Evolutionary conservation across 2,888 invertebrate genomes (phyloP), one percentile per base, ranked within the genome.

Genomic region (Chymomyza amoena): DNA sequence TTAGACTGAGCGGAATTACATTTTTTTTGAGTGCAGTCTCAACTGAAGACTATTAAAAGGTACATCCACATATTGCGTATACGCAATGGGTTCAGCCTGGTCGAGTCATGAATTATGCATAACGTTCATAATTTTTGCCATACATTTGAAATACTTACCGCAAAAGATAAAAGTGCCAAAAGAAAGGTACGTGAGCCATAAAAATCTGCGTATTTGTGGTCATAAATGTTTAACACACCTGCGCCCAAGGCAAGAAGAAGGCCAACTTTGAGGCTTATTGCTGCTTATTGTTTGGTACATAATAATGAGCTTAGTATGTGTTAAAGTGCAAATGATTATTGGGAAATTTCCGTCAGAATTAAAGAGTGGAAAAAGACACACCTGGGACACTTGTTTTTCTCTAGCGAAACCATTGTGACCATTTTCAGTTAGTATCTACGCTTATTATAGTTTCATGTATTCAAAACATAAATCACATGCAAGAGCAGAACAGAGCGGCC

Each of bases 151-250:
- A 64, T 64, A 64, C 54, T 39, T 13, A 65, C 69, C 66, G 68
- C 68, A 73, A 75, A 78, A 76, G 71, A n/a, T n/a, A 73, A 74
- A 61, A 77, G 73, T 80, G 72, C 72, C 72, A 28, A 36, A 60
- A 60, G 60, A 25, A 25, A 28, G 36, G 16, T n/a, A 54, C 28
- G 36, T 32, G 36, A 13, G 60, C 16, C 20, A 60, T 60, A 25
- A 62, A 73, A 73, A 68, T 73, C 74, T 66, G 69, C 73, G 75
- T 64, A 50, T 72, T 68, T 78, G 65, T 69, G 71, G 75, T 81
- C 84, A 87, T 84, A 87, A 87, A 84, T 86, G 88, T 84, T 84
- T 83, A 87, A 87, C 73, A 80, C 88, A 87, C 86, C 86, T 87
- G 84, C 84, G 82, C 32, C 72, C 54, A 52, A 18, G 18, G 32